Evolutionary conservation across 2,797 vertebrate species (phyloP).

Genomic region (Echeneis naucrates): DNA sequence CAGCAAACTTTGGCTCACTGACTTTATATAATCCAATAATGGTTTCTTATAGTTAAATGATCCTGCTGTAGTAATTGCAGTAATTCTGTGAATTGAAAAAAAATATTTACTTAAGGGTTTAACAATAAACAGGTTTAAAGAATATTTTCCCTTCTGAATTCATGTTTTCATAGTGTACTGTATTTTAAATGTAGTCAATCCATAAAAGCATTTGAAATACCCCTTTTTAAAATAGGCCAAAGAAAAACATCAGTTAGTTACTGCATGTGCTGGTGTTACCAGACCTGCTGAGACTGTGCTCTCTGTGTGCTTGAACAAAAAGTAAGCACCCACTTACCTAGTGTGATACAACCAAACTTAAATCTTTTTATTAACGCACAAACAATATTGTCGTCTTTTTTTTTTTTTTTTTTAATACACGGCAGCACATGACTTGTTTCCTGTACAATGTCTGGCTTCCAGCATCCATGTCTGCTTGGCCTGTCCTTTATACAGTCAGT

Average conservation of each 20-base stretch:
- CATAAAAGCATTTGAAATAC: too few species aligned
- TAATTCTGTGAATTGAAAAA: too few species aligned
- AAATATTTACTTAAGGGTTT: too few species aligned
- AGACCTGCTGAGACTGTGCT: constrained; percentile 26
- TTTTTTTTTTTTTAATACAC: constrained; percentile 1
- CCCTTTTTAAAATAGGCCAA: too few species aligned
- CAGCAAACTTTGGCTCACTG: too few species aligned
- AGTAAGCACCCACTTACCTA: not conserved
- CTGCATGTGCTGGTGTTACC: constrained; percentile 9
- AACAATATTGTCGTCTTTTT: constrained; percentile 24
- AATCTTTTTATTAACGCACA: constrained; percentile 19
- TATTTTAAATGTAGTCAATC: too few species aligned
- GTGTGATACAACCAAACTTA: not conserved
- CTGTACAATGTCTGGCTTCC: not conserved
- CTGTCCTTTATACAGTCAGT: not conserved
- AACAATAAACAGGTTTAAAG: too few species aligned
- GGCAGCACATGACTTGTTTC: constrained; percentile 18
- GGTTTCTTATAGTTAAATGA: too few species aligned
- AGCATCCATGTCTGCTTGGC: constrained; percentile 2
- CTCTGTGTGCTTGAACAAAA: constrained; percentile 19
- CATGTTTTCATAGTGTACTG: not conserved
- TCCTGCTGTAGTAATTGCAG: not conserved
- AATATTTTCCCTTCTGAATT: too few species aligned
- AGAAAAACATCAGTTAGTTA: too few species aligned
- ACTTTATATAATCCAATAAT: too few species aligned